Evolutionary conservation across 2,888 invertebrate genomes (phyloP).

Genomic region (Phymatocera aterrima): DNA sequence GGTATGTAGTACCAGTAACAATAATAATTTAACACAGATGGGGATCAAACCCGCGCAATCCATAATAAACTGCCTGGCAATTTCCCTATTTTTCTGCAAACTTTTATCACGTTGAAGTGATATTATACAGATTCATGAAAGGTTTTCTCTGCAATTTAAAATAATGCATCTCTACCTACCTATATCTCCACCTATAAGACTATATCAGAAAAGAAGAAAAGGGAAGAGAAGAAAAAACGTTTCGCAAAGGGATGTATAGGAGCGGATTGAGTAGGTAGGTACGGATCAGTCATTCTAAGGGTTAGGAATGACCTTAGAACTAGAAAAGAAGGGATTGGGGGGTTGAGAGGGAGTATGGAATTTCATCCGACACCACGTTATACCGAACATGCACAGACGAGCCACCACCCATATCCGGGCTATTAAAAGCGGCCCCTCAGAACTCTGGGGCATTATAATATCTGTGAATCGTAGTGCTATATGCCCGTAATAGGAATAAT

Average conservation of each 20-base stretch:
- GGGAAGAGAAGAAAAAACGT: too few relatives aligned
- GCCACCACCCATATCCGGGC: constrained; percentile 66
- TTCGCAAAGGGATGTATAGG: not conserved
- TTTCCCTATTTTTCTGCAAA: too few relatives aligned
- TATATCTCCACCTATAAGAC: too few relatives aligned
- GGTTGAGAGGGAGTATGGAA: constrained; percentile 55
- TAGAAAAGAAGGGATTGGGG: constrained; percentile 50
- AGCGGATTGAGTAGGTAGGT: constrained; percentile 17
- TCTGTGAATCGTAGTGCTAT: constrained; percentile 25
- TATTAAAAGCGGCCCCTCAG: constrained; percentile 68
- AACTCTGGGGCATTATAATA: constrained; percentile 56
- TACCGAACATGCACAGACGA: constrained; percentile 56
- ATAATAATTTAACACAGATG: not conserved
- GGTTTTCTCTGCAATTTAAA: too few relatives aligned
- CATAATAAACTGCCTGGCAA: too few relatives aligned
- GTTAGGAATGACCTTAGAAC: constrained; percentile 62
- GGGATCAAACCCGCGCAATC: too few relatives aligned
- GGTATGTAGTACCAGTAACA: not conserved
- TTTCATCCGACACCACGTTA: constrained; percentile 64
- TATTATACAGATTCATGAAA: too few relatives aligned
- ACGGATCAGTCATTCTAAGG: constrained; percentile 48
- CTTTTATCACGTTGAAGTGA: too few relatives aligned
- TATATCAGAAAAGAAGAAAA: not conserved
- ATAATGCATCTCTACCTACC: too few relatives aligned
- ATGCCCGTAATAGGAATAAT: constrained; percentile 63